phyloP scores from a whole-genome alignment of 2,113 vertebrate species.

The Alaudala cheleensis region DNA sequence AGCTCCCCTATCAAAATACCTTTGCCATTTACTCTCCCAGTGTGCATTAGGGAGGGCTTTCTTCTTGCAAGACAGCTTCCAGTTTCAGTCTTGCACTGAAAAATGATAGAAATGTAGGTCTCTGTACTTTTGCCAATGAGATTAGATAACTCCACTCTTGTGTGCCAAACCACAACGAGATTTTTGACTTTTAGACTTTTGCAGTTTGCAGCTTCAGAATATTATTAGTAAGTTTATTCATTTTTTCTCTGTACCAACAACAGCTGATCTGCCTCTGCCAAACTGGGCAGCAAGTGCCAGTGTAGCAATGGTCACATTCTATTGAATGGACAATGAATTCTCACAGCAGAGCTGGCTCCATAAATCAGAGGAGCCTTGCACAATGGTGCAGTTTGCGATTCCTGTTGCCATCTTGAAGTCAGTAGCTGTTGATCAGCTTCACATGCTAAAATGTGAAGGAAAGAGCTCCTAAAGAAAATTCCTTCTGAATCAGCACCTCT shows the following conservation, averaged over 20 bases:
- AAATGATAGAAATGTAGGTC: not conserved
- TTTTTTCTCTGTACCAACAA: not conserved
- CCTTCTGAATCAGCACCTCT: not conserved
- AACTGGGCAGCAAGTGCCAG: not conserved
- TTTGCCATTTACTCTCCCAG: not conserved
- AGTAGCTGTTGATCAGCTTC: not conserved
- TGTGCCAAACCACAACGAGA: not conserved
- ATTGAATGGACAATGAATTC: not conserved
- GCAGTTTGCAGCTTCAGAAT: not conserved
- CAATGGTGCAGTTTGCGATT: not conserved
- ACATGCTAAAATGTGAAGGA: not conserved
- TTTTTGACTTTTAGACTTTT: not conserved
- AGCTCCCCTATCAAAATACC: not conserved
- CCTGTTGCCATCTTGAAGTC: not conserved
- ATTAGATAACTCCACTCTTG: not conserved
- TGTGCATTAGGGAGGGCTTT: not conserved
- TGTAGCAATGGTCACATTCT: not conserved
- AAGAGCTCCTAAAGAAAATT: not conserved
- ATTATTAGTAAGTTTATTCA: not conserved
- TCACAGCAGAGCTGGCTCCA: not conserved
- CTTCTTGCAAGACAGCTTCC: not conserved
- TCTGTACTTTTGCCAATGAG: not conserved
- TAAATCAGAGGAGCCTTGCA: not conserved
- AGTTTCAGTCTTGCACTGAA: not conserved
- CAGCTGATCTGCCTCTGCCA: not conserved